Conservation (phyloP, 2,113 vertebrate species). For the Aramus guarauna region DNA sequence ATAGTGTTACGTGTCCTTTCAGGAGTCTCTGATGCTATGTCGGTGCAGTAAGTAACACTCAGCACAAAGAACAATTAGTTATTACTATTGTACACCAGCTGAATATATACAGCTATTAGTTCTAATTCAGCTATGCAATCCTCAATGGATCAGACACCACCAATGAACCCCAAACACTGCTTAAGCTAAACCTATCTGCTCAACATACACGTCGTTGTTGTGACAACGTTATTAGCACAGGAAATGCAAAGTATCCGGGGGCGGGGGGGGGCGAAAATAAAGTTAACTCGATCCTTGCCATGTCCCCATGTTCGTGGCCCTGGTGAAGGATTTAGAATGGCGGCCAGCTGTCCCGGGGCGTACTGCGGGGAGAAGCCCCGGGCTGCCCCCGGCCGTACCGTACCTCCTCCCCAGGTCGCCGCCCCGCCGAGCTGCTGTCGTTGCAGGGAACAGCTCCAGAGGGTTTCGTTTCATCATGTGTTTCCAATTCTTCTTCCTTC, state of each 20-base stretch:
- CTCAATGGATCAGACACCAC: not conserved
- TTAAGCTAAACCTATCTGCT: not conserved
- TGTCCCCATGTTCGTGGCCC: not conserved
- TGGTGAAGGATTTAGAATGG: slow-evolving; percentile 11
- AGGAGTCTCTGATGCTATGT: not conserved
- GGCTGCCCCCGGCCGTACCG: slow-evolving; percentile 55
- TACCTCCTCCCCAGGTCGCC: slow-evolving; percentile 45
- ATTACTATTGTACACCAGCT: fast-evolving
- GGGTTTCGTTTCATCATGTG: fast-evolving
- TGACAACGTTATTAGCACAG: fast-evolving
- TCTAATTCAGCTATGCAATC: not conserved
- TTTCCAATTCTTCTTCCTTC: not conserved
- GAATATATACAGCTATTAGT: not conserved
- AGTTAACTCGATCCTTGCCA: not conserved
- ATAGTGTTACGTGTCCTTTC: not conserved
- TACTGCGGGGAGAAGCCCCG: slow-evolving; percentile 49
- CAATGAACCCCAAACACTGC: not conserved
- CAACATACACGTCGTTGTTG: fast-evolving
- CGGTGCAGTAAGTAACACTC: not conserved
- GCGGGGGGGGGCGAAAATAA: not conserved
- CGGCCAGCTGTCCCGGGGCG: not conserved
- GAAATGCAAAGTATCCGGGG: not conserved
- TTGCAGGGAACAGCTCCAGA: not conserved
- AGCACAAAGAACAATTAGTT: not conserved
- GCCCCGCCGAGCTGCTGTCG: not conserved